Base-by-base conservation (phyloP, 1,140 invertebrate genomes). In the Eumaeus atala region DNA sequence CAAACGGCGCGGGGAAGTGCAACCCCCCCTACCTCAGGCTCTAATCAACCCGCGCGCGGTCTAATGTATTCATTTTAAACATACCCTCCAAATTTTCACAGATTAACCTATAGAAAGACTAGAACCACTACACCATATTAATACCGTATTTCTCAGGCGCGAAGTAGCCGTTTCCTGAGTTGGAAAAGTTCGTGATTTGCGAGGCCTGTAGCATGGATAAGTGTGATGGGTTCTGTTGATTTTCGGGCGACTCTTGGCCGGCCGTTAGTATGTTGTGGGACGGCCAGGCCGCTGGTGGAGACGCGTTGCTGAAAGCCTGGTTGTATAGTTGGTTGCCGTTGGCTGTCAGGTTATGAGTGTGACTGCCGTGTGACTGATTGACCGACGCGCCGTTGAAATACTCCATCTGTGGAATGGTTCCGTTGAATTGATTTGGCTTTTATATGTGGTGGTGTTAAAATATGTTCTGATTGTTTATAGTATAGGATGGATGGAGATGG, bases 311-410 rank as follows among this genome's bases (percentile, higher is more conserved):
- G 69, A 86, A 80, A 52, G 78, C 83, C 55, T 87, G 83, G 67
- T 87, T 87, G 75, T 87, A 87, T 0, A 87, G 78, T 57, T 84
- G 81, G 66, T 87, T 87, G 50, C 79, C 71, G 62, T 85, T 86
- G 6, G 79, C 61, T 0, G 77, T 77, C 33, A 83, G 55, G 67
- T 83, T 79, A 69, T 83, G 75, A 11, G 69, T 55, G 62, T 84
- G 80, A 18, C 71, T 66, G 9, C 79, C 78, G 59, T 86, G 83
- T 6, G 75, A 67, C 51, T 87, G 85, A 66, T 85, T 87, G 44
- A 85, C 76, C 5, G 83, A 76, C 1, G 87, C 66, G 7, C 87
- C 87, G 78, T 91, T 92, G 59, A 92, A 91, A 66, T 92, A 92
- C 53, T 92, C 91, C 90, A 92, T 91, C 82, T 91, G 89, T 1